Conservation (phyloP, 2,797 vertebrate genomes). For the Rhodeus uyekii region DNA sequence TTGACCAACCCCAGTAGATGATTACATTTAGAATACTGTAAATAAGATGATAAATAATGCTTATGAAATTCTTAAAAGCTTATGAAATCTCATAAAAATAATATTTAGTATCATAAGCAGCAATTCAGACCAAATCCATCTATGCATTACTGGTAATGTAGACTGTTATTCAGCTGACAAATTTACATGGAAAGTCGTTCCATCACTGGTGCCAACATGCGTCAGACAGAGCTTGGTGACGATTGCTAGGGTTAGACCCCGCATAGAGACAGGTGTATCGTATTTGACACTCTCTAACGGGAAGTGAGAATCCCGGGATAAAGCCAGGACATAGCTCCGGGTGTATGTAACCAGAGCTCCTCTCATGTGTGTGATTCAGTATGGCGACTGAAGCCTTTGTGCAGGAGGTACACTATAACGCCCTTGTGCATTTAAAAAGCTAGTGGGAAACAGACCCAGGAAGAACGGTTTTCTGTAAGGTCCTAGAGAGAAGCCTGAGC, state of each 20-base stretch:
- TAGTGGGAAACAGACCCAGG: constrained; percentile 37
- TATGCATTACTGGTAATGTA: constrained; percentile 13
- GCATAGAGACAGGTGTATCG: constrained; percentile 69
- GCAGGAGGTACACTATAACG: constrained; percentile 17
- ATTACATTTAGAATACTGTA: not conserved
- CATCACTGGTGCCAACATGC: constrained; percentile 59
- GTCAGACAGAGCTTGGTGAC: constrained; percentile 58
- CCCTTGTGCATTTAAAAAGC: constrained; percentile 19
- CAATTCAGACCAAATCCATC: not conserved
- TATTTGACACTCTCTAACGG: constrained; percentile 54
- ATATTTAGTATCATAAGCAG: not conserved
- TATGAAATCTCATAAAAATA: not conserved
- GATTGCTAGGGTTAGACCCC: constrained; percentile 44
- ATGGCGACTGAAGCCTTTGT: constrained; percentile 15
- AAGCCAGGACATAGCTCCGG: constrained; percentile 54
- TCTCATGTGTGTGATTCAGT: constrained; percentile 12
- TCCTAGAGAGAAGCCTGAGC: constrained; percentile 61
- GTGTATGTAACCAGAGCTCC: constrained; percentile 58
- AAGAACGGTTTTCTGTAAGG: constrained; percentile 41
- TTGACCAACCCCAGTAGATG: not conserved
- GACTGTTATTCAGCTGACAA: constrained; percentile 49
- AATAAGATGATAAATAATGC: not conserved
- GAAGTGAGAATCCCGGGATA: constrained; percentile 66
- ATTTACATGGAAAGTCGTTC: constrained; percentile 60
- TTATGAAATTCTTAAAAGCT: not conserved